These are phyloP conservation scores for Scaptomyza montana DNA, from an alignment of 1,140 invertebrate genomes.

Conservation along the genomic window DNA sequence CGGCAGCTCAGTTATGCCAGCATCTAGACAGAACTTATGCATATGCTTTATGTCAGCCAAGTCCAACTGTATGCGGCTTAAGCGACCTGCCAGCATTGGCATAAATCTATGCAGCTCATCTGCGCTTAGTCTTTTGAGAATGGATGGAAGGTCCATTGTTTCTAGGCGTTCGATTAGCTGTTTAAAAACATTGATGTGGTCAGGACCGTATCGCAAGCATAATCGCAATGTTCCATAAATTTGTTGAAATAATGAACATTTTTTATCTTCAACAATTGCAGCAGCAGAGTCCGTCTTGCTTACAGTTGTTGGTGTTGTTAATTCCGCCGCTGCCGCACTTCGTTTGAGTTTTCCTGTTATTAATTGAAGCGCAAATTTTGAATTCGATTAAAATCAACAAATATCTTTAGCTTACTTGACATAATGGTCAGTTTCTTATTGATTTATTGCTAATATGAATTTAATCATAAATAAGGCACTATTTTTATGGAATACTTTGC, in stretches of 20 bases:
- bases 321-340: too few species aligned
- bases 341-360: background rate
- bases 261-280: too few species aligned
- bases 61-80: constrained; percentile 29
- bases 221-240: constrained; percentile 18
- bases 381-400: background rate
- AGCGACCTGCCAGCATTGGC: constrained; percentile 18
- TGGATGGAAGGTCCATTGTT: background rate
- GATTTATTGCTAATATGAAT: too few species aligned
- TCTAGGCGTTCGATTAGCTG: constrained; percentile 23
- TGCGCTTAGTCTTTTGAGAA: constrained; percentile 7
- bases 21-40: background rate
- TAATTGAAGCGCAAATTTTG: background rate
- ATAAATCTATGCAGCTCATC: constrained; percentile 28
- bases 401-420: constrained; percentile 14
- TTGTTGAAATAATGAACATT: too few species aligned
- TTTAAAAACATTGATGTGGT: constrained; percentile 15
- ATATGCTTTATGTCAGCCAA: constrained; percentile 20
- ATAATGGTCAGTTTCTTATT: background rate
- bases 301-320: background rate
- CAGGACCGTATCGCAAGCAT: constrained; percentile 18
- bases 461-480: background rate
- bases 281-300: background rate
- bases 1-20: constrained; percentile 2
- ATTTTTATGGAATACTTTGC: background rate